These are phyloP conservation scores for Tenrec ecaudatus DNA, from an alignment of 2,113 vertebrate genomes.

Conservation along the genomic window DNA sequence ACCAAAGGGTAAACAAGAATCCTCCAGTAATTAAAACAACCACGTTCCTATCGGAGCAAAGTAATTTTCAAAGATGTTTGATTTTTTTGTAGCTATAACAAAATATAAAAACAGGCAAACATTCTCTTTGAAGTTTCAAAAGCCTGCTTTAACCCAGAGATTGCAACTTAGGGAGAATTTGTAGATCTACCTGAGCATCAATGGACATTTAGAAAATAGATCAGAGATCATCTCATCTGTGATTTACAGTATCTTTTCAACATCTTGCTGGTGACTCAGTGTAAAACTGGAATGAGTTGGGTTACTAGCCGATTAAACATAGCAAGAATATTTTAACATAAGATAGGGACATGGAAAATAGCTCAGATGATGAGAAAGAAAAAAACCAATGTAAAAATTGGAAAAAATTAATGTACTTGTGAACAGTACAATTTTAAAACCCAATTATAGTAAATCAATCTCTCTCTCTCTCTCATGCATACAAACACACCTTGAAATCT, in stretches of 20 bases:
- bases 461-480: too few relatives aligned
- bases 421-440: too few relatives aligned
- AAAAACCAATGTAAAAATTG: not conserved
- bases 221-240: not conserved
- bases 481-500: too few relatives aligned
- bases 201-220: not conserved
- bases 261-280: not conserved
- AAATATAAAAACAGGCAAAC: not conserved
- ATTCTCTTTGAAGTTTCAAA: constrained; percentile 42
- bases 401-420: too few relatives aligned
- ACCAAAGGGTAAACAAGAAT: constrained; percentile 60
- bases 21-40: constrained; percentile 60
- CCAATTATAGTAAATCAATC: too few relatives aligned
- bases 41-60: constrained; percentile 70
- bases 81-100: constrained; percentile 60
- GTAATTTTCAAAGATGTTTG: constrained; percentile 3
- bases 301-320: not conserved
- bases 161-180: constrained; percentile 3
- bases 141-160: constrained; percentile 32
- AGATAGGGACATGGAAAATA: not conserved
- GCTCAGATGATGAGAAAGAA: not conserved
- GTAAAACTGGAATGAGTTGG: not conserved
- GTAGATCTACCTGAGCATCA: not conserved
- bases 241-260: not conserved
- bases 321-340: not conserved